Base-by-base conservation (phyloP, 2,797 vertebrate species). In the Platyrinchus mystaceus region DNA sequence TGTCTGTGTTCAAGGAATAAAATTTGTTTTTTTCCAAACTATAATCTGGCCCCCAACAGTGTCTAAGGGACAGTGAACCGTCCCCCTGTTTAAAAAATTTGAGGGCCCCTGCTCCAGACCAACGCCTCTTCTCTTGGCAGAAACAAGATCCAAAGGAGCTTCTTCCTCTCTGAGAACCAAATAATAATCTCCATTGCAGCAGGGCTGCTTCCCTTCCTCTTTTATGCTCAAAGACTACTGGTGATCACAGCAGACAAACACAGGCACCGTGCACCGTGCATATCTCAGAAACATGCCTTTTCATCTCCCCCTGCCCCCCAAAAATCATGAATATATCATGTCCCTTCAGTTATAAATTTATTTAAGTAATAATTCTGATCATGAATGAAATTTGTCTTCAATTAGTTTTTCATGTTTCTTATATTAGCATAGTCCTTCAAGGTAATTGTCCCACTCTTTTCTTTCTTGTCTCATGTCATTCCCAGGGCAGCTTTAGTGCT, bases 401-500 rank as follows among this genome's bases (percentile, higher is more conserved):
- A 34, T 63, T 74, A 47, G 3, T 17, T 94, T 77, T 87, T 74
- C 18, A 5, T 70, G 60, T 59, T 73, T 79, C 39, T 73, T 73
- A 7, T 34, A 87, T 59, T 47, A 83, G 43, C 32, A 76, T 49
- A 74, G 52, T 44, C 28, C 14, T 85, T 34, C 28, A 49, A 74
- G 44, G 44, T 19, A 41, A 34, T 55, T 30, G 73, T 41, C 19
- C 37, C 68, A 44, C 20, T 80, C 8, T 39, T 84, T 89, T 87
- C 74, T 89, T 78, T 89, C 70, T 75, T 85, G 20, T 76, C 18
- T 23, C 36, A 80, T 70, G 66, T 74, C 24, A 55, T 87, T 86
- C 56, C 32, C 0, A 0, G 4, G 26, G 15, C 14, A 10, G 1
- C 2, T 49, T 89, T 27, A 60, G 4, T 28, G 39, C 28, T 73